Percentiles rank a stretch among this genome's conserved stretches.
Evolutionary conservation across 2,797 vertebrate species (phyloP).

Genomic region (Heliangelus exortis): DNA sequence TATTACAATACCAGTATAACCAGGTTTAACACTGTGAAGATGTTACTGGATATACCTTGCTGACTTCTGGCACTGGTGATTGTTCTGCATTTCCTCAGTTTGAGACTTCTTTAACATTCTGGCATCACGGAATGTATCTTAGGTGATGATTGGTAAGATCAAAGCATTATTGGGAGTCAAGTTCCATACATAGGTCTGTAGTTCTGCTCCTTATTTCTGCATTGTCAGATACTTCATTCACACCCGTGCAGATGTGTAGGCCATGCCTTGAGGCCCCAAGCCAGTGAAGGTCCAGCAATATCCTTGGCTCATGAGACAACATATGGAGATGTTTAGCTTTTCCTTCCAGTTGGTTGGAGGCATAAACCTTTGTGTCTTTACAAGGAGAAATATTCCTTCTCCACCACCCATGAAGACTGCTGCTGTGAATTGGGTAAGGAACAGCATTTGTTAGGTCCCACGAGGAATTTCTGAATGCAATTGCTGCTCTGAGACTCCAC

Average conservation of each 20-base stretch:
- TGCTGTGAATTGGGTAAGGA: not conserved
- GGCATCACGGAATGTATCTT: not conserved
- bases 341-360: not conserved
- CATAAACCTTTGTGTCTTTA: not conserved
- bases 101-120: not conserved
- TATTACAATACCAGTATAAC: not conserved
- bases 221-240: not conserved
- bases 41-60: not conserved
- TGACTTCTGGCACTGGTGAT: not conserved
- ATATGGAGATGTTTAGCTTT: not conserved
- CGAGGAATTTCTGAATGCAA: not conserved
- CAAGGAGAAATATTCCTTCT: not conserved
- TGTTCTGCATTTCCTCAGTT: not conserved
- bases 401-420: not conserved
- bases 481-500: not conserved
- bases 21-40: not conserved
- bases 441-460: not conserved
- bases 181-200: not conserved
- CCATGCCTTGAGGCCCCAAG: not conserved
- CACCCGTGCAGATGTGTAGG: not conserved
- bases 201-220: not conserved
- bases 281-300: not conserved
- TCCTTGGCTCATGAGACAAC: not conserved
- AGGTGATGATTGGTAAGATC: not conserved
- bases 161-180: not conserved